Evolutionary conservation across 2,888 invertebrate genomes (phyloP).

Genomic region (Philopedon plagiatum): DNA sequence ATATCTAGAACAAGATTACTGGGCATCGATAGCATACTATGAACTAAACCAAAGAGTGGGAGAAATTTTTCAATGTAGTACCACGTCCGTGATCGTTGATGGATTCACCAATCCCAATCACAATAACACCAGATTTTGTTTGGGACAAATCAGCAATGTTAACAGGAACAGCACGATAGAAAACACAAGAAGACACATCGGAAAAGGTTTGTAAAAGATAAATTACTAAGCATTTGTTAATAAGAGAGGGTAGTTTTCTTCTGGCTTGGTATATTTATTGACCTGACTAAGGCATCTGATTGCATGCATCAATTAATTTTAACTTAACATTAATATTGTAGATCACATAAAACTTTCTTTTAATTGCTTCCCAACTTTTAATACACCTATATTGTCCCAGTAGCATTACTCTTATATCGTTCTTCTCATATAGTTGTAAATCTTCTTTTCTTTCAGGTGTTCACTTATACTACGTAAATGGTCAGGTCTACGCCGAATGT

Average conservation of each 20-base stretch:
- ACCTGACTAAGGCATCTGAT: too few species aligned
- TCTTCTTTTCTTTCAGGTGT: slow-evolving; percentile 69
- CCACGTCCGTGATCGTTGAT: slow-evolving; percentile 92
- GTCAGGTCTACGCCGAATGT: slow-evolving; percentile 98
- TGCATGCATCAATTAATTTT: too few species aligned
- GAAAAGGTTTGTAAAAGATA: slow-evolving; percentile 89
- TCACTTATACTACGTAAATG: slow-evolving; percentile 84
- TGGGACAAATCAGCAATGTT: slow-evolving; percentile 97
- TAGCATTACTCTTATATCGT: too few species aligned
- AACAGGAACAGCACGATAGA: slow-evolving; percentile 99
- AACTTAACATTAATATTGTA: too few species aligned
- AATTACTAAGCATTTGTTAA: too few species aligned
- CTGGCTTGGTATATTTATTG: too few species aligned
- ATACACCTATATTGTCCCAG: too few species aligned
- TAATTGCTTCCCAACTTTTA: too few species aligned
- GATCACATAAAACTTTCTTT: too few species aligned
- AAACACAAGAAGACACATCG: slow-evolving; percentile 97
- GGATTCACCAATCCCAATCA: slow-evolving; percentile 98
- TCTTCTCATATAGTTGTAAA: too few species aligned
- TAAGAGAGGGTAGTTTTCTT: too few species aligned
- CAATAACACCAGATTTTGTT: slow-evolving; percentile 93
- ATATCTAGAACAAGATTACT: slow-evolving; percentile 91
- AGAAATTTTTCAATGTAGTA: slow-evolving; percentile 92
- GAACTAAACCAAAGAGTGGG: slow-evolving; percentile 97
- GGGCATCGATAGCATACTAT: slow-evolving; percentile 98